Conservation (phyloP, 53 echinoderm and acorn worm species). For the Paracentrotus lividus region DNA sequence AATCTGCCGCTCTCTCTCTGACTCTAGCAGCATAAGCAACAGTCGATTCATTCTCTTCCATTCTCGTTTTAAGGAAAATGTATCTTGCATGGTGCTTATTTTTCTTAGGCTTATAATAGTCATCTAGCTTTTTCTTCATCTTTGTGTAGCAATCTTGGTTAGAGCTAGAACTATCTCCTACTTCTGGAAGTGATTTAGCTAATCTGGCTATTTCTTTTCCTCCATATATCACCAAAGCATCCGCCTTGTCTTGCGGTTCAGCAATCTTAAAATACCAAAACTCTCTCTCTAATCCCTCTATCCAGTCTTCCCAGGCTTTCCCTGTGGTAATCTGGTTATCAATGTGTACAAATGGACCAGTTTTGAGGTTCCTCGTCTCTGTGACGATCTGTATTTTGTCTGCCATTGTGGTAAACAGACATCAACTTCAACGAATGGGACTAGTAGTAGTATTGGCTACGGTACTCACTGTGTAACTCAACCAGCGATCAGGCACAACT, state of each 20-base stretch:
- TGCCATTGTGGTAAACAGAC: not conserved
- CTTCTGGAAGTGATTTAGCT: conserved; percentile 62
- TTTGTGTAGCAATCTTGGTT: conserved; percentile 28
- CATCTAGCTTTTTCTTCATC: conserved; percentile 66
- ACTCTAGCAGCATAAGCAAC: conserved; percentile 70
- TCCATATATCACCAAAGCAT: conserved; percentile 75
- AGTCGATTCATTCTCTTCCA: conserved; percentile 34
- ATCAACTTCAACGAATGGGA: not conserved
- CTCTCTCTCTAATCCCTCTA: conserved; percentile 74
- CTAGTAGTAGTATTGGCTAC: too few relatives aligned
- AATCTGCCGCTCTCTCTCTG: conserved; percentile 75
- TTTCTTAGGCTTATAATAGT: conserved; percentile 67
- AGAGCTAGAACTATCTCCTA: not conserved
- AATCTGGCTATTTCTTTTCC: conserved; percentile 75
- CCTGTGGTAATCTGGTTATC: conserved; percentile 70
- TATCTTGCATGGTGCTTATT: conserved; percentile 75
- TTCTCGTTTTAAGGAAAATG: conserved; percentile 62
- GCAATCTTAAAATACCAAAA: conserved; percentile 69
- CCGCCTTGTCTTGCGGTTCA: conserved; percentile 38
- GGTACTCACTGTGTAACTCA: not conserved
- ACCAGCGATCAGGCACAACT: not conserved
- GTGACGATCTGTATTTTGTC: not conserved
- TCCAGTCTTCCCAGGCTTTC: conserved; percentile 72
- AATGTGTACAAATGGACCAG: conserved; percentile 60
- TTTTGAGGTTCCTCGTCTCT: conserved; percentile 76